Conservation (phyloP, 2,113 vertebrate species). For the Lepisosteus osseus region DNA sequence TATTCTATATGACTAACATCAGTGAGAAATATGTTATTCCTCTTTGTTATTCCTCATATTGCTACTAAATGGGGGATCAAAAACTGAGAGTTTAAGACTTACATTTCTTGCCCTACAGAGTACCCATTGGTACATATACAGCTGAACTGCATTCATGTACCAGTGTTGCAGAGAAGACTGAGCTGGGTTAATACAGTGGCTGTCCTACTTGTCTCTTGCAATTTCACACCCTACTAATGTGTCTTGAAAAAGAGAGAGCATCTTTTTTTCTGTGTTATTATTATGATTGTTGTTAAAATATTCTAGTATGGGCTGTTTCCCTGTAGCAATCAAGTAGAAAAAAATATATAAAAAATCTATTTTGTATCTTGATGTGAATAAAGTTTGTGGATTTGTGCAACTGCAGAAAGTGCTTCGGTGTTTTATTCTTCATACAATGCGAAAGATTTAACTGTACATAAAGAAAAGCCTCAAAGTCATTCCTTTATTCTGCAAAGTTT, state of each 20-base stretch:
- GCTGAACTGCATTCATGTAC: no score
- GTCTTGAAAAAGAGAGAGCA: constrained; percentile 17
- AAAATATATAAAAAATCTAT: constrained; percentile 44
- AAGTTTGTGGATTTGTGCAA: constrained; percentile 85
- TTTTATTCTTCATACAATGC: not conserved
- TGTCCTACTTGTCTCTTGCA: not conserved
- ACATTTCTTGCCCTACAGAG: no score
- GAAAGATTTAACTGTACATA: no score
- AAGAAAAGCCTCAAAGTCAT: no score
- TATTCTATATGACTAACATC: no score
- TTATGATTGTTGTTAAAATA: not conserved
- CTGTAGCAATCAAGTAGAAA: constrained; percentile 74
- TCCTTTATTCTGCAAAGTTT: no score
- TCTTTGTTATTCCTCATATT: no score
- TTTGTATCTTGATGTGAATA: constrained; percentile 94
- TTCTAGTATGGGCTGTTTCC: constrained; percentile 54
- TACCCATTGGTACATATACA: no score
- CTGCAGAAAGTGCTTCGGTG: constrained; percentile 50
- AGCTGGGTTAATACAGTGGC: not conserved
- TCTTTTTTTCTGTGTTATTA: not conserved
- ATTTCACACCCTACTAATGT: not conserved
- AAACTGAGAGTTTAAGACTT: no score
- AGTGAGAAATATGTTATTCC: no score
- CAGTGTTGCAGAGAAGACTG: no score
- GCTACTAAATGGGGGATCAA: no score